phyloP scores from a whole-genome alignment of 2,797 vertebrate species.

The Eulemur coronatus region DNA sequence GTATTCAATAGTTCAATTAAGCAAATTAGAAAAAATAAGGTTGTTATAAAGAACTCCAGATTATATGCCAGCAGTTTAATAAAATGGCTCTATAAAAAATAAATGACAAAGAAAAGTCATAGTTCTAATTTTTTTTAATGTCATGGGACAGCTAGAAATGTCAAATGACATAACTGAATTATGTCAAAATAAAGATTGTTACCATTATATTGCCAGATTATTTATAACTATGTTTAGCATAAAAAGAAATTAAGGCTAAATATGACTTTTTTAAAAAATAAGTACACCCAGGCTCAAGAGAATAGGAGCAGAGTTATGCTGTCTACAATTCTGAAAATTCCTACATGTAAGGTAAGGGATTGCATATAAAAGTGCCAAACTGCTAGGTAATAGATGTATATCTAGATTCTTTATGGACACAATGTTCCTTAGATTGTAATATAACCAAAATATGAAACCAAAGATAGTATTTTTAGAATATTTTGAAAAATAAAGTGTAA shows the following conservation, averaged over 20 bases:
- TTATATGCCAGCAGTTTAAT: background rate
- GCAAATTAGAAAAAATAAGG: background rate
- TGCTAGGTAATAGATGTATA: background rate
- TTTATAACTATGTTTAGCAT: slow-evolving; percentile 23
- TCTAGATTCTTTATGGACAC: background rate
- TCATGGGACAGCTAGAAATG: background rate
- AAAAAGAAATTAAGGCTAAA: slow-evolving; percentile 5
- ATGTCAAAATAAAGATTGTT: slow-evolving; percentile 47
- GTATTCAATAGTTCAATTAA: background rate
- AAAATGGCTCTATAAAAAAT: background rate
- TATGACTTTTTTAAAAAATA: background rate
- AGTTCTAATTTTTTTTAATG: background rate
- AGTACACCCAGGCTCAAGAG: background rate
- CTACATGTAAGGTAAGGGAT: background rate
- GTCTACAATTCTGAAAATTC: background rate
- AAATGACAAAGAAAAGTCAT: background rate
- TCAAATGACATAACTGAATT: slow-evolving; percentile 27
- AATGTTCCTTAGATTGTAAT: background rate
- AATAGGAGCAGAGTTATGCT: background rate
- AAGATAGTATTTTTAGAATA: background rate
- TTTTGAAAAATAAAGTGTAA: background rate
- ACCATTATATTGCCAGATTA: background rate
- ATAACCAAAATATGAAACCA: background rate
- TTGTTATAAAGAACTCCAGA: slow-evolving; percentile 32
- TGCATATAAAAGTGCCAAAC: background rate